phyloP scores from a whole-genome alignment of 2,113 vertebrate species.

The Nothoprocta pentlandii region DNA sequence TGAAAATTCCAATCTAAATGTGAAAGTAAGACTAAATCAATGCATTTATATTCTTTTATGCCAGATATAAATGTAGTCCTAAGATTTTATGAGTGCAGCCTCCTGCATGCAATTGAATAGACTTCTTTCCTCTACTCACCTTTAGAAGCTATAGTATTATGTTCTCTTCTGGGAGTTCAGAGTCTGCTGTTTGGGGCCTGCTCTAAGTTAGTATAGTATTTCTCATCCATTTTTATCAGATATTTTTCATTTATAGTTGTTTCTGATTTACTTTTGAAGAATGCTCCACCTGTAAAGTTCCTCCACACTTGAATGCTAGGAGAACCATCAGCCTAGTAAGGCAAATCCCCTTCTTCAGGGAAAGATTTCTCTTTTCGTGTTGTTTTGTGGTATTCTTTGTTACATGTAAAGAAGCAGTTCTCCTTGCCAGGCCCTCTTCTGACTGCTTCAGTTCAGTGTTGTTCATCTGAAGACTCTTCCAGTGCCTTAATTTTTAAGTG shows the following conservation, averaged over 20 bases:
- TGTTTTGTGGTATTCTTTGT: neutral
- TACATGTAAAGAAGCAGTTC: neutral
- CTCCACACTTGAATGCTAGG: neutral
- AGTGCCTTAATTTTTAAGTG: neutral
- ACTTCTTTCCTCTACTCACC: neutral
- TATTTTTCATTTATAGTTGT: neutral
- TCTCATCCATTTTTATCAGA: neutral
- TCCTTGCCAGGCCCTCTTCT: neutral
- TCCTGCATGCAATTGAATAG: neutral
- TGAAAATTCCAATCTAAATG: neutral
- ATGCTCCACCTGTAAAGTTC: fast-evolving
- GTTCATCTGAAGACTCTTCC: neutral
- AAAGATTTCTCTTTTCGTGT: neutral
- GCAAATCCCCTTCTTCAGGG: neutral
- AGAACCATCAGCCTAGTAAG: fast-evolving
- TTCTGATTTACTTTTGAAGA: neutral
- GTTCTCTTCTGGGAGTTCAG: neutral
- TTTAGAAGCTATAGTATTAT: neutral
- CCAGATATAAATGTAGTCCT: neutral
- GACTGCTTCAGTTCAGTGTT: neutral
- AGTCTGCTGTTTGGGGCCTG: neutral
- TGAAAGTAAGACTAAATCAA: fast-evolving
- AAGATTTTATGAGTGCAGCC: neutral
- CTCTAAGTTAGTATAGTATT: neutral
- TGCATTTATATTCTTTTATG: neutral